A percentile compares a stretch with the other conserved stretches of the same genome.
These are phyloP conservation scores for Amiota mariae DNA, from an alignment of 2,888 invertebrate species.

Conservation along the genomic window DNA sequence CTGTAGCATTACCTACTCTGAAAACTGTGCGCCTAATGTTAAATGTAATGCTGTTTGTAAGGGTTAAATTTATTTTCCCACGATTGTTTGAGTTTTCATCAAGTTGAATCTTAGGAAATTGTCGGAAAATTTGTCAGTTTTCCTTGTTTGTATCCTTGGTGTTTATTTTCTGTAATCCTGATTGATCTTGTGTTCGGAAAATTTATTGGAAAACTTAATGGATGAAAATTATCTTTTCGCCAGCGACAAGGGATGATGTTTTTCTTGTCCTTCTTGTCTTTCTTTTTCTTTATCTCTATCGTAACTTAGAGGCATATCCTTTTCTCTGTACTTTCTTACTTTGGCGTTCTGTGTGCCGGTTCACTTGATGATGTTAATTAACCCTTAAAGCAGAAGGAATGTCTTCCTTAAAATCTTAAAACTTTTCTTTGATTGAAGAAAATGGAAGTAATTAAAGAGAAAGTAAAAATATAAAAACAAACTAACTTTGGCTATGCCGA, in stretches of 20 bases:
- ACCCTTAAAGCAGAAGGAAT: not conserved
- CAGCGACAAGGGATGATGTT: not conserved
- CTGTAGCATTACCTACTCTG: not conserved
- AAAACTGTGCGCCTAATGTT: conserved; percentile 6
- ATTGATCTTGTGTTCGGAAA: not conserved
- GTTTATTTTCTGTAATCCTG: not conserved
- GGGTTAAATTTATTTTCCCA: conserved; percentile 9
- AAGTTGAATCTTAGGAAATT: not conserved
- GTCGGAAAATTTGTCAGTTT: not conserved
- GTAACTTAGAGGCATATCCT: not conserved
- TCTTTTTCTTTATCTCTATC: not conserved
- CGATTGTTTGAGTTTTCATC: not conserved
- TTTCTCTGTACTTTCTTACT: not conserved
- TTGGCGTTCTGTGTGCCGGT: not conserved
- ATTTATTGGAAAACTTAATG: not conserved
- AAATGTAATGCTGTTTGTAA: not conserved
- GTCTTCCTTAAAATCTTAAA: not conserved
- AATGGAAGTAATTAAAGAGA: not conserved
- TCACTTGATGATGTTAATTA: not conserved
- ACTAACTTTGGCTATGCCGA: too few species aligned
- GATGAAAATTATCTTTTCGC: not conserved
- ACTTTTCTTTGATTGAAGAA: not conserved
- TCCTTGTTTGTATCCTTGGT: not conserved
- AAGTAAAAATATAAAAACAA: too few species aligned
- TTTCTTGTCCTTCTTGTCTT: not conserved